Base-by-base conservation (phyloP, 1,140 invertebrate genomes). In the Lepidurus apus region DNA sequence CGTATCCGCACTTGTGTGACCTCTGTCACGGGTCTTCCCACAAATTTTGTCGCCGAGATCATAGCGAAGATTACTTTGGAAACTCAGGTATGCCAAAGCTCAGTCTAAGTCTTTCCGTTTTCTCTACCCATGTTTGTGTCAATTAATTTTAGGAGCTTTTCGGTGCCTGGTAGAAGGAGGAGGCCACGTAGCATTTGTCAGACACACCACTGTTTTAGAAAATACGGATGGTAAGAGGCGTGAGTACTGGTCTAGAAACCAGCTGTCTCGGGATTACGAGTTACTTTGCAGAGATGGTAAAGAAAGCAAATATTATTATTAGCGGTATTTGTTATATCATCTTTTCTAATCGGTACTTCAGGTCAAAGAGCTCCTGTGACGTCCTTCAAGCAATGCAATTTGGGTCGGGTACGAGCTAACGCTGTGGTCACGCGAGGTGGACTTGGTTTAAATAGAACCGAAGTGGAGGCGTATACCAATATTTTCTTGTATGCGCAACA, bases 111-210 rank as follows among this genome's bases (percentile, higher is more conserved):
- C n/a, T 77, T 78, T 13, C 26, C 7, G 7, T 78, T n/a, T 42
- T 75, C 6, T 75, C 7, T 75, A 13, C 17, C 10, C 21, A n/a
- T 77, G 21, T 17, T 13, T 42, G 11, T 42, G 17, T 9, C 42
- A n/a, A 43, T 73, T 21, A 2, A 17, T 77, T 81, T 24, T 79
- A 87, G 87, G 96, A 76, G 95, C 96, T 0, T 92, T 98, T 80
- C 87, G 95, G 74, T 98, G 96, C 85, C 88, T 99, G 45, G 93
- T 97, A 1, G 97, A 98, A 86, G 95, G 95, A 13, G 95, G 95
- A 17, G 97, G 95, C 4, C 90, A 98, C 84, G 95, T 98, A 17
- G 96, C 97, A 0, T 98, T 98, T 85, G 93, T 97, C 1, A 94
- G 96, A 80, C 93, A 95, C 84, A 94, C 94, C 1, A 96, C 96